Evolutionary conservation across 2,113 vertebrate genomes (phyloP).

Genomic region (Lasiurus borealis): DNA sequence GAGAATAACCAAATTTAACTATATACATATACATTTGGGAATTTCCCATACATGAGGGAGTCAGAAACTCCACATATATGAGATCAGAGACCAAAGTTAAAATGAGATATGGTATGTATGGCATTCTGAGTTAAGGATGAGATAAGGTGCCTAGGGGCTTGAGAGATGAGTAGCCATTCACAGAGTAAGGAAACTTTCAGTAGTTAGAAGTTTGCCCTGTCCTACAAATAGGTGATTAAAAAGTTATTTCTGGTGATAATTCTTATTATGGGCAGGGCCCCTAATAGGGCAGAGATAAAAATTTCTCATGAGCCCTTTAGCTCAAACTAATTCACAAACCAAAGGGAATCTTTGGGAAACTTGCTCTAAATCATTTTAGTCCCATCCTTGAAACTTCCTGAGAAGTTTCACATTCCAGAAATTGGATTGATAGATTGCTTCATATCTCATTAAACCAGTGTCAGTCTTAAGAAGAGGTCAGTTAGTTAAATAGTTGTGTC

Average conservation of each 20-base stretch:
- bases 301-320: not conserved
- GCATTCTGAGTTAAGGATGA: not conserved
- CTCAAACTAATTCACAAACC: not conserved
- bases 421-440: too few species aligned
- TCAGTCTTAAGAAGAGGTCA: too few species aligned
- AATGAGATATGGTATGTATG: not conserved
- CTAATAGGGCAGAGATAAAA: not conserved
- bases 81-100: not conserved
- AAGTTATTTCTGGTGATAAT: not conserved
- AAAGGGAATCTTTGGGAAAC: not conserved
- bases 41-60: not conserved
- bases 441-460: too few species aligned
- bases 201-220: not conserved
- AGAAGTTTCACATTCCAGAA: too few species aligned
- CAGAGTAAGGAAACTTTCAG: not conserved
- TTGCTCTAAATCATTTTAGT: not conserved
- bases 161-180: not conserved
- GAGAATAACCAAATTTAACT: not conserved
- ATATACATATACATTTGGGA: not conserved
- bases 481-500: too few species aligned
- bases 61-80: too few species aligned
- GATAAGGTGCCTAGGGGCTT: not conserved
- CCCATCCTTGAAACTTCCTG: too few species aligned
- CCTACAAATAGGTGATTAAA: not conserved
- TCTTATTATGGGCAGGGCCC: not conserved